phyloP scores from a whole-genome alignment of 2,797 vertebrate genomes.

The Sebastiscus tertius region DNA sequence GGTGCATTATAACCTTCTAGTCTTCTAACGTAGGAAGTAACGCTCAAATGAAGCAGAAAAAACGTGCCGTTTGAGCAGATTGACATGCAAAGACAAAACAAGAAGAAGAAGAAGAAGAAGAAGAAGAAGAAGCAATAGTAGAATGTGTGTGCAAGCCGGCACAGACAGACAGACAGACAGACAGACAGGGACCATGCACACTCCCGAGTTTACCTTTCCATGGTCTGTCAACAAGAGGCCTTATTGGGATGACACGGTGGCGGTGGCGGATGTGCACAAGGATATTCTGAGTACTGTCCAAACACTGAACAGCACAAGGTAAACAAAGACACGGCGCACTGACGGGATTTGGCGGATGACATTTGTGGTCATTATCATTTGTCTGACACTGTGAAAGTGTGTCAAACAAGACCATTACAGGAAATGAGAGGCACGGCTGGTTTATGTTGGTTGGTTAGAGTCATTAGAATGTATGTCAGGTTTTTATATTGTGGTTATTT shows the following conservation, averaged over 20 bases:
- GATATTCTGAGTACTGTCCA: conserved; percentile 45
- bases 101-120: neutral
- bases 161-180: neutral
- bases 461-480: neutral
- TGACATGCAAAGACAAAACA: neutral
- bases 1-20: neutral
- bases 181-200: neutral
- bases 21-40: neutral
- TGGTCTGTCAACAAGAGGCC: conserved; percentile 38
- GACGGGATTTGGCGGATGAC: neutral
- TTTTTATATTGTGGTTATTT: neutral
- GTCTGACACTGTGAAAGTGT: conserved; percentile 12
- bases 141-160: neutral
- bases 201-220: conserved; percentile 47
- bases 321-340: conserved; percentile 2
- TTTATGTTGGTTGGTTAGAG: neutral
- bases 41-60: neutral
- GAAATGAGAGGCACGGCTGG: neutral
- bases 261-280: conserved; percentile 43
- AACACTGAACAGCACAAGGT: conserved; percentile 37
- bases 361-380: neutral
- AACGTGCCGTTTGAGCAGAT: neutral
- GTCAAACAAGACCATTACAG: conserved; percentile 11
- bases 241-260: conserved; percentile 12
- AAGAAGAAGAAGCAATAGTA: neutral